Evolutionary conservation across 2,113 vertebrate species (phyloP).

Genomic region (Datnioides undecimradiatus): DNA sequence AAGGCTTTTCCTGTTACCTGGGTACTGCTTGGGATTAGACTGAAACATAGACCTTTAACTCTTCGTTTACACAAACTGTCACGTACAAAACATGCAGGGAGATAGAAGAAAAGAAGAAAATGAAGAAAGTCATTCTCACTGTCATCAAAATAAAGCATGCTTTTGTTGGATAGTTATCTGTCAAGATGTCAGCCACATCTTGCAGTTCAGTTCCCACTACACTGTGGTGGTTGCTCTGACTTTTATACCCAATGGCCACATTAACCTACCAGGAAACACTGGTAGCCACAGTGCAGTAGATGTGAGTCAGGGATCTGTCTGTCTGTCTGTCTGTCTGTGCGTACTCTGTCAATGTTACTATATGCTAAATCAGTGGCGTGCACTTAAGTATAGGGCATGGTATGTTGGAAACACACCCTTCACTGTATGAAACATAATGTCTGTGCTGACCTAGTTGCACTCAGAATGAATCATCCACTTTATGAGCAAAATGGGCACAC

Average conservation of each 20-base stretch:
- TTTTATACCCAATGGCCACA: background rate
- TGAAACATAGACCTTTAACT: background rate
- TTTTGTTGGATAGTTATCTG: no score
- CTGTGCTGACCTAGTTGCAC: conserved; percentile 2
- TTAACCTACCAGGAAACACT: no score
- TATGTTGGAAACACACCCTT: background rate
- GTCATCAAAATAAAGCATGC: no score
- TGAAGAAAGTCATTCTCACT: no score
- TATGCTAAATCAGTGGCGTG: background rate
- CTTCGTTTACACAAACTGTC: background rate
- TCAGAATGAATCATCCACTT: conserved; percentile 22
- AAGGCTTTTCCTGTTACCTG: conserved; percentile 1
- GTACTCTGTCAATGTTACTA: background rate
- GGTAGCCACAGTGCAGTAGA: no score
- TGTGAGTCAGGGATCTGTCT: no score
- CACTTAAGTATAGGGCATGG: background rate
- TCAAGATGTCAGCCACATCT: no score
- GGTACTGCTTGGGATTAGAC: background rate
- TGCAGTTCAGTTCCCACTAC: no score
- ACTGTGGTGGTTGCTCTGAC: no score
- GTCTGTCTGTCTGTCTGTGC: no score
- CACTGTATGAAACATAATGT: background rate
- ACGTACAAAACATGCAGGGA: no score
- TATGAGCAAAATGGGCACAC: conserved; percentile 1
- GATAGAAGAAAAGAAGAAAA: no score